Evolutionary conservation across 2,888 invertebrate genomes (phyloP).

Genomic region (Bugulina stolonifera): DNA sequence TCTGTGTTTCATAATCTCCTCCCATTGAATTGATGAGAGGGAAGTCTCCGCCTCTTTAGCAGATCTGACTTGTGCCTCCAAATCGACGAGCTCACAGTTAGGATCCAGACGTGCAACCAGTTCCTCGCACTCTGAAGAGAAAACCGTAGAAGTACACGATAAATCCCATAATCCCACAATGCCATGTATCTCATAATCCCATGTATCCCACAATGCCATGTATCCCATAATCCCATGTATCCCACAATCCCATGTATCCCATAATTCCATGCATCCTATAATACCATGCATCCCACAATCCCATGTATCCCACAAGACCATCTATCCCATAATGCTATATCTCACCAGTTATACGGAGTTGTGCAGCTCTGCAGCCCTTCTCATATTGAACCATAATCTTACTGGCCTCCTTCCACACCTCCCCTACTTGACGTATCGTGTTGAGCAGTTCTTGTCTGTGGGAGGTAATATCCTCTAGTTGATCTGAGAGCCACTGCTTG

Average conservation of each 20-base stretch:
- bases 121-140: constrained; percentile 1
- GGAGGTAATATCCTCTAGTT: not conserved
- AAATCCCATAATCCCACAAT: too few species aligned
- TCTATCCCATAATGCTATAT: too few species aligned
- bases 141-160: too few species aligned
- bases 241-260: too few species aligned
- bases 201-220: too few species aligned
- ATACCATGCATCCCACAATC: too few species aligned
- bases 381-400: not conserved
- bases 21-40: not conserved
- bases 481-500: not conserved
- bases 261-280: too few species aligned
- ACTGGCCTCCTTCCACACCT: not conserved
- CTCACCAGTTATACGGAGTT: constrained; percentile 4
- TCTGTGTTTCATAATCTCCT: not conserved
- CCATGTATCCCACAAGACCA: too few species aligned
- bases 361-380: not conserved
- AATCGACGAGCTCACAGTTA: constrained; percentile 19
- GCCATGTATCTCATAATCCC: too few species aligned
- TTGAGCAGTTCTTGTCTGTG: constrained; percentile 11
- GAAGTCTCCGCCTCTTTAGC: not conserved
- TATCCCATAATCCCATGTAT: too few species aligned
- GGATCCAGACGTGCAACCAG: constrained; percentile 9
- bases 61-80: constrained; percentile 5
- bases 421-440: not conserved